Base-by-base conservation (phyloP, 1,140 invertebrate species). In the Sipha flava region DNA sequence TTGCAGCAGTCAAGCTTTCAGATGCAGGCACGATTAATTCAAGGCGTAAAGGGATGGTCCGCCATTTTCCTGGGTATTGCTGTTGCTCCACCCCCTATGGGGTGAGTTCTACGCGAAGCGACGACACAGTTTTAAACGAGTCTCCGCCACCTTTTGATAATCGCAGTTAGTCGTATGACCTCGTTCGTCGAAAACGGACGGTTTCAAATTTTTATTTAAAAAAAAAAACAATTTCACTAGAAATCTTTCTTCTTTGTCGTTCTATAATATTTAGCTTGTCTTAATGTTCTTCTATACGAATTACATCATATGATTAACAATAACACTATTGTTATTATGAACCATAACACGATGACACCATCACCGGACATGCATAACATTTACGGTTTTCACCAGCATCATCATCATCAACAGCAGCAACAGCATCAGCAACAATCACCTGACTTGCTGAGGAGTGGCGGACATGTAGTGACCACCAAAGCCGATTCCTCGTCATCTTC, bases 401-500 rank as follows among this genome's bases (percentile, higher is more conserved):
- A 77, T 26, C 52, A 77, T 77, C 73, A 77, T 5, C 73, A 77
- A n/a, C 70, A 75, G 9, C 73, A 57, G 4, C 47, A 57, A 23
- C 73, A 77, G 7, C 73, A 77, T 1, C 72, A 49, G 5, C 73
- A 77, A 26, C 73, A 77, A 26, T 59, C 52, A 21, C 73, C 73
- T 16, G 73, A 77, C 43, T 77, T 59, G 21, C 73, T 80, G 18
- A 80, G 79, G 40, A 72, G 47, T 31, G 62, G 62, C 0, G 49
- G 64, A 3, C 64, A 81, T 26, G 82, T 82, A 4, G 68, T 80
- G 3, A 75, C 82, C 12, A 82, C 82, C 16, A 80, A 79, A 34
- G 82, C 82, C 31, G 82, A 82, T 66, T 81, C 81, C 12, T 82
- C 80, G 9, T 81, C 82, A 0, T 82, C 82, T 6, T 75, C 82